Evolutionary conservation across 2,888 invertebrate genomes (phyloP).

Genomic region (Anodontia alba): DNA sequence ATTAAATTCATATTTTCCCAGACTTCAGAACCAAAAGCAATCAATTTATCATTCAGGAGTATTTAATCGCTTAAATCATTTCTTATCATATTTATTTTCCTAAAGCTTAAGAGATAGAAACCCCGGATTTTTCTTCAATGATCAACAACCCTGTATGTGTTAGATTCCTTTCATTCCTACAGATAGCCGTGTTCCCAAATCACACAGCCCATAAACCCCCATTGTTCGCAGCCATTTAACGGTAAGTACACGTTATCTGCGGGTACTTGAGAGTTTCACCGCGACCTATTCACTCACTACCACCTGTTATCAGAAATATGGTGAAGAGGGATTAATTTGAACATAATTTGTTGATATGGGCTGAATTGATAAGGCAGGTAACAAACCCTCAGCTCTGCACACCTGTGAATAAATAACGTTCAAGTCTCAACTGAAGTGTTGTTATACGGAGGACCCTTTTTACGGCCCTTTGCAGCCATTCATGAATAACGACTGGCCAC

Average conservation of each 20-base stretch:
- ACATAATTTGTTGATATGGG: constrained; percentile 71
- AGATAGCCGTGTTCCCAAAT: constrained; percentile 1
- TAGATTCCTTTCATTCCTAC: constrained; percentile 6
- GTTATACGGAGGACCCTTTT: too few species aligned
- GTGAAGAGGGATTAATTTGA: constrained; percentile 61
- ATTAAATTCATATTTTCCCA: background rate
- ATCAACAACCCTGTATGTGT: constrained; percentile 16
- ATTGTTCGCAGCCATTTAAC: constrained; percentile 9
- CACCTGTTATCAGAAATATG: constrained; percentile 46
- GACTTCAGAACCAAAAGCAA: background rate
- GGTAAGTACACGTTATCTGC: background rate
- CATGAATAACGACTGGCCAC: too few species aligned
- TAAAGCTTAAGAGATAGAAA: constrained; percentile 4
- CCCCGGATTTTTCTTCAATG: constrained; percentile 4
- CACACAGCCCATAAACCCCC: background rate
- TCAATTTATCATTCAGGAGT: constrained; percentile 1
- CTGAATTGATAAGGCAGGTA: constrained; percentile 59
- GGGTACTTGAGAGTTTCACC: background rate
- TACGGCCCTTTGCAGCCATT: too few species aligned
- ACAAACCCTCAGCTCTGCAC: background rate
- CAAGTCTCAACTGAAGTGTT: too few species aligned
- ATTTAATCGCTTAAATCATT: constrained; percentile 1
- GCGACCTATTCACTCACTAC: background rate
- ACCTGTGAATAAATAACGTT: constrained; percentile 3
- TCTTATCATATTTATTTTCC: constrained; percentile 10